Base-by-base conservation (phyloP, 2,797 vertebrate genomes). In the Sardinella longiceps region DNA sequence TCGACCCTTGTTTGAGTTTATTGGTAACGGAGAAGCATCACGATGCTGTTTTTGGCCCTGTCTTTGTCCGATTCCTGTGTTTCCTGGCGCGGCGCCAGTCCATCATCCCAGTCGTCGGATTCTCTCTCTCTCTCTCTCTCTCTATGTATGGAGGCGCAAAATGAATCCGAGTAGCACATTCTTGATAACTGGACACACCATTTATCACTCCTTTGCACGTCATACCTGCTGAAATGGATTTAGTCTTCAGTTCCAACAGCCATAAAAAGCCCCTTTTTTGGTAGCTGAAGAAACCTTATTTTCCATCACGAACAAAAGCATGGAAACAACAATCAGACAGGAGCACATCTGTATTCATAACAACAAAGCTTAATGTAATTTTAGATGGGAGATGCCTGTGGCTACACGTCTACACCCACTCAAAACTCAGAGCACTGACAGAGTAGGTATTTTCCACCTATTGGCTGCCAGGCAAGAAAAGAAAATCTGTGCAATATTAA, bases 51-150 rank as follows among this genome's bases (percentile, higher is more conserved):
- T 85, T 85, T 85, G 82, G 84, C 87, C 66, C 82, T 33, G 74
- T 30, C 84, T 83, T 82, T 81, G 48, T 85, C 48, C 70, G 82
- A 87, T 74, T 81, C 80, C 84, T 82, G 80, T 82, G 80, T 81
- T 81, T 83, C 56, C 81, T 88, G 87, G 87, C 84, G 30, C 81
- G 50, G 66, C 77, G 86, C 87, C 87, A 85, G 51, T 84, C 50
- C 39, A 20, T 53, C 58, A 53, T 84, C 20, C 63, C 63, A 77
- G 18, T n/a, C 70, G 18, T 77, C 37, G 15, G 33, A 0, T 14
- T 14, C 30, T 15, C 39, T 74, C 33, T 18, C 66, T 66, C 28
- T 2, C 1, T 11, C 14, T 77, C 33, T 43, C 6, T 43, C 37
- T 43, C 15, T 43, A 7, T 43, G 18, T 39, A 33, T 77, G 70